phyloP scores from a whole-genome alignment of 1,140 invertebrate genomes.

The Coptotermes formosanus region DNA sequence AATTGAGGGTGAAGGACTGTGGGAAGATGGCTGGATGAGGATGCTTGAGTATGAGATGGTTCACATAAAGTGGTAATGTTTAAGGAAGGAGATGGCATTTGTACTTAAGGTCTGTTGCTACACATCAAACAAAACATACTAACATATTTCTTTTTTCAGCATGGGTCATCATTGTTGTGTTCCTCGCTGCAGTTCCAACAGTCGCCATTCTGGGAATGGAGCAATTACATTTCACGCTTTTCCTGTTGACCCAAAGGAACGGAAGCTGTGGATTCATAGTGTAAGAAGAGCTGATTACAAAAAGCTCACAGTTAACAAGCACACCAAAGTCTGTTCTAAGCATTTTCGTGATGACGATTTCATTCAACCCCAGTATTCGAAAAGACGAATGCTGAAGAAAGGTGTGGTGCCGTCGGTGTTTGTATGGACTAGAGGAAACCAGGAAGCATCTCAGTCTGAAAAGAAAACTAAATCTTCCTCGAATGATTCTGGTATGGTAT shows the following conservation, averaged over 20 bases:
- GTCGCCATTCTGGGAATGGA: constrained; percentile 47
- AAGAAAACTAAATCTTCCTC: constrained; percentile 28
- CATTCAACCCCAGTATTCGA: constrained; percentile 49
- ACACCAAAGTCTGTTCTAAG: constrained; percentile 59
- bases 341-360: constrained; percentile 64
- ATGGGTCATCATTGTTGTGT: constrained; percentile 51
- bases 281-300: constrained; percentile 45
- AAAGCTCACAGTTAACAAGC: constrained; percentile 47
- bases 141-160: constrained; percentile 30
- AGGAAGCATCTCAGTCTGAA: neutral
- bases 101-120: too few relatives aligned
- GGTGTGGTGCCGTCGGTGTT: constrained; percentile 54
- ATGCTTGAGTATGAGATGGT: too few relatives aligned
- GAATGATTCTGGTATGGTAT: constrained; percentile 42
- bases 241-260: constrained; percentile 49
- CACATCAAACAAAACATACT: neutral
- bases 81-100: too few relatives aligned
- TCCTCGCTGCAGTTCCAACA: constrained; percentile 41
- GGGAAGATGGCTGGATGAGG: too few relatives aligned
- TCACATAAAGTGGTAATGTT: too few relatives aligned
- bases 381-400: constrained; percentile 55
- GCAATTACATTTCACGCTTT: constrained; percentile 58
- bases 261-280: constrained; percentile 52
- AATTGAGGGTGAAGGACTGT: too few relatives aligned
- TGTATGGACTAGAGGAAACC: constrained; percentile 42